Base-by-base conservation (phyloP, 2,113 vertebrate genomes). In the Hucho hucho region DNA sequence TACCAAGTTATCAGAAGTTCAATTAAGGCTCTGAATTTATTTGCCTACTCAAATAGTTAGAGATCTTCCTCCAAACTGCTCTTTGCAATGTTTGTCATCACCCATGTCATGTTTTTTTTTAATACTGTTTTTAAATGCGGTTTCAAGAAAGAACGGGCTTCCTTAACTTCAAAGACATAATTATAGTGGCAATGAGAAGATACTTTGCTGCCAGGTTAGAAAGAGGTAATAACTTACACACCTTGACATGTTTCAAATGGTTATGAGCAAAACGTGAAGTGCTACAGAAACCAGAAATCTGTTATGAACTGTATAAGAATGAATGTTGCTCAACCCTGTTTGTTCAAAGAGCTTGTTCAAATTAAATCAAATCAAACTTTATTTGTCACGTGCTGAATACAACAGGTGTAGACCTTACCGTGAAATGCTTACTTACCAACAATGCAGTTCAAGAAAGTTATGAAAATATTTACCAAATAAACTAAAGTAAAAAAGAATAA, bases 161-260 rank as follows among this genome's bases (percentile, higher is more conserved):
- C 86, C 87, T 83, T 78, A 77, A 83, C 87, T 88, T 92, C 86
- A 89, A 89, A 93, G 87, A 74, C 69, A 83, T 74, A 25, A 94
- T 92, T 91, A 87, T 77, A 89, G 78, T 86, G 85, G 79, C 83
- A 70, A 29, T 24, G 75, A 84, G 72, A 78, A 66, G 56, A 82
- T 81, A 75, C 63, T 80, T 91, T 83, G 89, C 89, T 88, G 87
- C 80, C 72, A 83, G 88, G 79, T 82, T 69, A 74, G 56, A 88
- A 79, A 83, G 81, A 83, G 74, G 75, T 84, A 88, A 80, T 79
- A 73, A 78, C 75, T 81, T 80, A 81, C 84, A 85, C 83, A 83
- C 85, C 68, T 24, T 87, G 81, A 88, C 90, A 88, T 88, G 89
- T 93, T 90, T 84, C 26, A 32, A 83, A 88, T 83, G 80, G 78